These are phyloP conservation scores for Campopleginae sp. DNA, from an alignment of 2,888 invertebrate genomes.

Conservation along the genomic window DNA sequence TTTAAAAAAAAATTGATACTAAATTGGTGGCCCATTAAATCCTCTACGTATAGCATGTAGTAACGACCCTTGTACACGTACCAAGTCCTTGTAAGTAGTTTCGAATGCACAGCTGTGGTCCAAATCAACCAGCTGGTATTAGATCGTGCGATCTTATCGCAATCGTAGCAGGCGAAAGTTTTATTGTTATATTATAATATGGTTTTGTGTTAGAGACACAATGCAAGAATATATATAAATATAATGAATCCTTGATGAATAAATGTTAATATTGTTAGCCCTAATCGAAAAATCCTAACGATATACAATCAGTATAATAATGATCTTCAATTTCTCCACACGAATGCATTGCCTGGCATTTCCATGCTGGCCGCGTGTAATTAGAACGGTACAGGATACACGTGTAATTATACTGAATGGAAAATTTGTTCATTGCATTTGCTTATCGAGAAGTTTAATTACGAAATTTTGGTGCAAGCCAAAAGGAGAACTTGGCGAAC, in stretches of 20 bases:
- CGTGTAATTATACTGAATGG: neutral
- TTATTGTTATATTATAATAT: constrained; percentile 52
- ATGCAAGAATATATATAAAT: neutral
- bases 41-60: constrained; percentile 32
- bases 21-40: constrained; percentile 28
- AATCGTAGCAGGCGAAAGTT: constrained; percentile 48
- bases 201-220: constrained; percentile 9
- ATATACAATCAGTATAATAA: neutral
- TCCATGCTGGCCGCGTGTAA: neutral
- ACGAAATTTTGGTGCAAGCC: neutral
- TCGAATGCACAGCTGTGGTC: constrained; percentile 46
- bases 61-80: constrained; percentile 29
- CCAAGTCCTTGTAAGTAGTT: neutral
- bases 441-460: neutral
- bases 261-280: neutral
- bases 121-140: constrained; percentile 32
- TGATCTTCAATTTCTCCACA: constrained; percentile 39
- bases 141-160: constrained; percentile 50
- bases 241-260: neutral
- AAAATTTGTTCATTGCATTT: neutral
- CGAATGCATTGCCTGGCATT: neutral
- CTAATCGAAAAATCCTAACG: neutral
- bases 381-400: neutral
- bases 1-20: neutral
- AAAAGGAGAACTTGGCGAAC: neutral